Evolutionary conservation across 2,888 invertebrate genomes (phyloP).

Genomic region (Allacma fusca): DNA sequence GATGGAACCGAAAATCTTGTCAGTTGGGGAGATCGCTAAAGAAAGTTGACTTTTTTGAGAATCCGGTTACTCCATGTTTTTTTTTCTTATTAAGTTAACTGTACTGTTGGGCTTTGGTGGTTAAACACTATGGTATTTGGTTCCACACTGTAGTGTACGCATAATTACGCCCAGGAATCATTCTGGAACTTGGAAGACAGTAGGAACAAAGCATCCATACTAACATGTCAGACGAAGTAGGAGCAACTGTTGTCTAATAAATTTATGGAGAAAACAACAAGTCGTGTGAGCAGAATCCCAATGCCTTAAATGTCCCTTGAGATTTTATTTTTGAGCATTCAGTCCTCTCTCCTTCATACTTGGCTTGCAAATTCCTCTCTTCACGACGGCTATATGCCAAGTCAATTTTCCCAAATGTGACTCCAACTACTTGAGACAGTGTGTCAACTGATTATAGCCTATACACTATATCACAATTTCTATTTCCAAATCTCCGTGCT

Average conservation of each 20-base stretch:
- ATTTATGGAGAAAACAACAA: slow-evolving; percentile 33
- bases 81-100: not conserved
- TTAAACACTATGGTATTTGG: no score
- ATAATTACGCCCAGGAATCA: no score
- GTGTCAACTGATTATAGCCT: no score
- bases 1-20: no score
- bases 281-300: slow-evolving; percentile 30
- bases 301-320: slow-evolving; percentile 19
- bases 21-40: no score
- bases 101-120: no score
- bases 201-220: not conserved
- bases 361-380: not conserved
- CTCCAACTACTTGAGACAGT: no score
- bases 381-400: not conserved
- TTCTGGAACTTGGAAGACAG: no score
- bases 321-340: slow-evolving; percentile 27
- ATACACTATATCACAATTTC: no score
- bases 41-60: not conserved
- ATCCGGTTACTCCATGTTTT: not conserved
- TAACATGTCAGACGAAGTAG: not conserved
- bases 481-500: no score
- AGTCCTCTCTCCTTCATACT: not conserved
- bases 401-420: not conserved
- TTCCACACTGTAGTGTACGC: no score
- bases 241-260: slow-evolving; percentile 33